Conservation (phyloP, 2,888 invertebrate genomes). For the Melanotus villosus region DNA sequence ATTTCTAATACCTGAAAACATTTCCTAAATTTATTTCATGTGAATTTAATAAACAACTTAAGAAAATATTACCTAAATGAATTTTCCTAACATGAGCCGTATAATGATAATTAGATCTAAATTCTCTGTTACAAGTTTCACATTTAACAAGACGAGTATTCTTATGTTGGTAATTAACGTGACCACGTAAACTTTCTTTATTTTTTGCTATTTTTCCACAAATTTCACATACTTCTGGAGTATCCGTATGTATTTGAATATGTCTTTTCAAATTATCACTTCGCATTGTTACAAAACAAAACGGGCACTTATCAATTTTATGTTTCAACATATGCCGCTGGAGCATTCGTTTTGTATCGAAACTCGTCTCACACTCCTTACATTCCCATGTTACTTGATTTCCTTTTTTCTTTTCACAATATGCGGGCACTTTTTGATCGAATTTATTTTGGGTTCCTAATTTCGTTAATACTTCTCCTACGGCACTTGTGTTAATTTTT, state of each 20-base stretch:
- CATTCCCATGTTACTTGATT: conserved; percentile 27
- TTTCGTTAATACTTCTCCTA: background rate
- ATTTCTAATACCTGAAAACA: conserved; percentile 36
- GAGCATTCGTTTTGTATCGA: conserved; percentile 38
- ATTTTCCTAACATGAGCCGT: conserved; percentile 59
- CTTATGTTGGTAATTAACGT: conserved; percentile 61
- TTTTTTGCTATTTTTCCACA: conserved; percentile 62
- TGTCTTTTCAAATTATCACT: conserved; percentile 59
- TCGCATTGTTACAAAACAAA: conserved; percentile 57
- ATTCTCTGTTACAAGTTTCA: conserved; percentile 59
- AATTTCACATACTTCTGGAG: conserved; percentile 60
- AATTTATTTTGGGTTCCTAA: background rate
- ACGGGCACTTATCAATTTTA: conserved; percentile 58
- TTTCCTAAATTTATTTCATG: too few relatives aligned
- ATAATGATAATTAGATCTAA: conserved; percentile 58
- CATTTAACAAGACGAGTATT: conserved; percentile 58
- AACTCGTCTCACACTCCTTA: conserved; percentile 45
- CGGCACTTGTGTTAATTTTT: background rate
- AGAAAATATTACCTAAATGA: conserved; percentile 57
- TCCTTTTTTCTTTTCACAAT: conserved; percentile 15
- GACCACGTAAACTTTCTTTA: conserved; percentile 60
- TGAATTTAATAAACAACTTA: too few relatives aligned
- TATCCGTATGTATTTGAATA: conserved; percentile 56
- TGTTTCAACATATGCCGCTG: conserved; percentile 57
- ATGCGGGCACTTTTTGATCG: conserved; percentile 2